Evolutionary conservation across 1,140 invertebrate species (phyloP).

Genomic region (Zaprionus gabonicus): DNA sequence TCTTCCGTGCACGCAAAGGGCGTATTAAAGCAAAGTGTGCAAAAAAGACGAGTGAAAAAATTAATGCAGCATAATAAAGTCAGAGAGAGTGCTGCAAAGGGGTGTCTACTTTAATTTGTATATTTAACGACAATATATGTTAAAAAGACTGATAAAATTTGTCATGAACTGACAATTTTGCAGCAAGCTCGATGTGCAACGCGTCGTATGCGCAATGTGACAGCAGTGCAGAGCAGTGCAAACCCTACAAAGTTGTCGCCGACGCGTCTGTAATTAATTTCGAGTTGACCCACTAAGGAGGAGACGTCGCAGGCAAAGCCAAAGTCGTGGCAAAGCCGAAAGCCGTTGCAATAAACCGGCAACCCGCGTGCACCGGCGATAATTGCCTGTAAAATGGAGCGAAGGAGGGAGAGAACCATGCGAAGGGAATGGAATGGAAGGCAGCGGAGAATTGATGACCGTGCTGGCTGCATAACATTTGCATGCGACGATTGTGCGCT

Average conservation of each 20-base stretch:
- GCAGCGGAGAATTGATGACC: conserved; percentile 5
- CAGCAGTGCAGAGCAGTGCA: neutral
- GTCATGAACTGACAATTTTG: conserved; percentile 42
- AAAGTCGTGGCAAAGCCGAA: neutral
- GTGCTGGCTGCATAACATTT: conserved; percentile 51
- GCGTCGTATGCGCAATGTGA: conserved; percentile 31
- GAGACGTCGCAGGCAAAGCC: conserved; percentile 46
- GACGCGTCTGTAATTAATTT: conserved; percentile 67
- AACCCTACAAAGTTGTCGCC: conserved; percentile 3
- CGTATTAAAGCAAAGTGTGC: conserved; percentile 58
- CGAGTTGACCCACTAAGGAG: conserved; percentile 76
- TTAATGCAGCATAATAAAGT: conserved; percentile 32
- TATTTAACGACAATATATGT: neutral
- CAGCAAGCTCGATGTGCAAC: conserved; percentile 21
- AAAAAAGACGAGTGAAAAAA: conserved; percentile 14
- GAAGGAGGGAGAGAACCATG: conserved; percentile 1
- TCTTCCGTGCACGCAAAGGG: conserved; percentile 62
- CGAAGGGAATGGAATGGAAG: too few species aligned
- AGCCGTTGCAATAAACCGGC: conserved; percentile 66
- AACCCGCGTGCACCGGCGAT: conserved; percentile 67
- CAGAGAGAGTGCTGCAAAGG: too few species aligned
- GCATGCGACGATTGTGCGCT: conserved; percentile 55
- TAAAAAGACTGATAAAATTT: conserved; percentile 35
- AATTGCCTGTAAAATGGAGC: conserved; percentile 71
- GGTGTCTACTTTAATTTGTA: neutral